Evolutionary conservation across 2,888 invertebrate genomes (phyloP).

Genomic region (Erebia palarica): DNA sequence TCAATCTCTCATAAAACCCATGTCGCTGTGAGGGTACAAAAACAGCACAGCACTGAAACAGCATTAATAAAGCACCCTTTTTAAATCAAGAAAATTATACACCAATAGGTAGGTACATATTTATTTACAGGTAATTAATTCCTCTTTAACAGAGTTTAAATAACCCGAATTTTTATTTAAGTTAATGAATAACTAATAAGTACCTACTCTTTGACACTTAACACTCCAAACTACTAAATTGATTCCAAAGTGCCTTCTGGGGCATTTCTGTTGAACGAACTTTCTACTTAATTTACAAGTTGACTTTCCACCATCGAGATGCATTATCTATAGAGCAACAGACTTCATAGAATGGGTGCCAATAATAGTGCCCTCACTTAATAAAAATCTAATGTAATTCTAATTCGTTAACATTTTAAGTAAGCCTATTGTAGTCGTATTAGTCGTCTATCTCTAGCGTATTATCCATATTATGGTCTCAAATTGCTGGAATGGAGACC

Average conservation of each 20-base stretch:
- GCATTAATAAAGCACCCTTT: not conserved
- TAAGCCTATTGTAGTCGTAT: too few relatives aligned
- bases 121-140: not conserved
- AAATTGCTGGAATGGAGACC: too few relatives aligned
- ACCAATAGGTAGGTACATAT: not conserved
- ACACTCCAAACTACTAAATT: conserved; percentile 17
- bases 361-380: not conserved
- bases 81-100: not conserved
- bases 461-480: too few relatives aligned
- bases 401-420: too few relatives aligned
- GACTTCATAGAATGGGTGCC: not conserved
- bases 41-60: not conserved
- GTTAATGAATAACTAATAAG: not conserved
- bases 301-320: conserved; percentile 1
- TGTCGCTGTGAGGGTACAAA: too few relatives aligned
- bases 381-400: not conserved
- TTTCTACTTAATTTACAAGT: conserved; percentile 20
- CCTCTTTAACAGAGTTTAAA: not conserved
- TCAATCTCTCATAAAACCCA: too few relatives aligned
- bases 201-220: conserved; percentile 18
- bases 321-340: not conserved
- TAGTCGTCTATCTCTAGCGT: too few relatives aligned
- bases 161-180: not conserved
- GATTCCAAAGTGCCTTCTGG: conserved; percentile 9
- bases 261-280: conserved; percentile 4